phyloP scores from a whole-genome alignment of 2,797 vertebrate species.

The Capromys pilorides region DNA sequence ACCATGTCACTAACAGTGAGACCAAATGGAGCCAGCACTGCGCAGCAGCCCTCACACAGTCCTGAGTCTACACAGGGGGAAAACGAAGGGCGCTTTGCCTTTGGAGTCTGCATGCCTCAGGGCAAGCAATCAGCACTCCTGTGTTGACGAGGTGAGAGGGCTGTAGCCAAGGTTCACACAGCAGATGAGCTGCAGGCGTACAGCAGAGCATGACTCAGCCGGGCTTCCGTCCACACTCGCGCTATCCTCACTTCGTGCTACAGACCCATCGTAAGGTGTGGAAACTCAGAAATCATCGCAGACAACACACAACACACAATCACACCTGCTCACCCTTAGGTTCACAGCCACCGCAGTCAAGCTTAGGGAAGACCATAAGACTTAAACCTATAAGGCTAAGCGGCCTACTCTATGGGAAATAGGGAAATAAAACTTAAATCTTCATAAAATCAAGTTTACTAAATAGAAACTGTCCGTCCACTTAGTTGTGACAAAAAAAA shows the following conservation, averaged over 20 bases:
- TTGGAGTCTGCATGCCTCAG: rapidly evolving
- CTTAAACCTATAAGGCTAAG: neutral
- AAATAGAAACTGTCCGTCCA: too few relatives aligned
- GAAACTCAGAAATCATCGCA: neutral
- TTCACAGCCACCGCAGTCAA: neutral
- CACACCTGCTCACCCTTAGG: rapidly evolving
- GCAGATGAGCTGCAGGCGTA: too few relatives aligned
- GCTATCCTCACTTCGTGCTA: rapidly evolving
- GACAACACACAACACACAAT: neutral
- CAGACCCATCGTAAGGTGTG: neutral
- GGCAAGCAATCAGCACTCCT: rapidly evolving
- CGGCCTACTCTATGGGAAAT: neutral
- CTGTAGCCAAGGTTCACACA: rapidly evolving
- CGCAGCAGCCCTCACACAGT: rapidly evolving
- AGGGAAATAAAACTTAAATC: neutral
- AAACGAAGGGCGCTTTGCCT: neutral
- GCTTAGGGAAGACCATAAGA: neutral
- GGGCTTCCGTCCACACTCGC: neutral
- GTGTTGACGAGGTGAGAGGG: neutral
- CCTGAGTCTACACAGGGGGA: neutral
- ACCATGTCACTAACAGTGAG: rapidly evolving
- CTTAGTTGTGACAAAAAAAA: too few relatives aligned
- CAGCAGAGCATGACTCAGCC: neutral
- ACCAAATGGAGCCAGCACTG: rapidly evolving
- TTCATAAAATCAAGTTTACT: too few relatives aligned